A percentile compares a stretch with the other conserved stretches of the same genome.
These are phyloP conservation scores for Serinus canaria DNA, from an alignment of 2,113 vertebrate species.

Conservation along the genomic window DNA sequence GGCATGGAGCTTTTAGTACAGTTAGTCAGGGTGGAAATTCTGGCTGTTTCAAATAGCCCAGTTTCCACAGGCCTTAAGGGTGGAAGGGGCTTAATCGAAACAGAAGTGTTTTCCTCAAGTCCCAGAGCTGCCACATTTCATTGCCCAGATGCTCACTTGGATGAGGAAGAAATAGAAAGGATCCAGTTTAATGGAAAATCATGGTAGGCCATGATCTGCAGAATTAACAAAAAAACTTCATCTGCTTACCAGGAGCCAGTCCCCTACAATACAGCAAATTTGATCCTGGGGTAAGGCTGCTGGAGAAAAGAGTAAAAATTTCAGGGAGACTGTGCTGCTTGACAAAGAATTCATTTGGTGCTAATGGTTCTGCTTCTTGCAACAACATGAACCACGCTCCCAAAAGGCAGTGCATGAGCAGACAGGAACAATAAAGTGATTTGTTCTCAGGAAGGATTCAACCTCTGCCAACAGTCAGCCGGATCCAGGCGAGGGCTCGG, in stretches of 20 bases:
- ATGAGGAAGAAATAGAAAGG: neutral
- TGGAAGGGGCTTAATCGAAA: neutral
- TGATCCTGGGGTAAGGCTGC: neutral
- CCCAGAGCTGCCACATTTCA: neutral
- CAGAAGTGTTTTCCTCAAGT: neutral
- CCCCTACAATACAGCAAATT: neutral
- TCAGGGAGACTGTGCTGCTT: neutral
- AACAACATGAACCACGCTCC: neutral
- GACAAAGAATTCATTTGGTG: constrained; percentile 22
- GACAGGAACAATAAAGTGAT: constrained; percentile 26
- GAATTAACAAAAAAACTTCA: neutral
- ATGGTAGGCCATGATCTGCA: neutral
- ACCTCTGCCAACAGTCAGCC: constrained; percentile 28
- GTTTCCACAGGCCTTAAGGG: neutral
- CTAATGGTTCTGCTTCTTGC: constrained; percentile 17
- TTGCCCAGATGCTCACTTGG: neutral
- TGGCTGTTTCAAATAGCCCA: neutral
- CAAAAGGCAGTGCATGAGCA: constrained; percentile 35
- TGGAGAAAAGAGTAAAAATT: neutral
- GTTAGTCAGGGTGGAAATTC: neutral
- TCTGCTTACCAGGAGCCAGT: neutral
- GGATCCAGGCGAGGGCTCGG: constrained; percentile 10
- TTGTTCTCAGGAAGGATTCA: constrained; percentile 58
- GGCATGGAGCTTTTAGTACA: neutral
- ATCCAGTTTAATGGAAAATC: constrained; percentile 9